phyloP scores from a whole-genome alignment of 2,113 vertebrate species.

The Bothrops jararaca region DNA sequence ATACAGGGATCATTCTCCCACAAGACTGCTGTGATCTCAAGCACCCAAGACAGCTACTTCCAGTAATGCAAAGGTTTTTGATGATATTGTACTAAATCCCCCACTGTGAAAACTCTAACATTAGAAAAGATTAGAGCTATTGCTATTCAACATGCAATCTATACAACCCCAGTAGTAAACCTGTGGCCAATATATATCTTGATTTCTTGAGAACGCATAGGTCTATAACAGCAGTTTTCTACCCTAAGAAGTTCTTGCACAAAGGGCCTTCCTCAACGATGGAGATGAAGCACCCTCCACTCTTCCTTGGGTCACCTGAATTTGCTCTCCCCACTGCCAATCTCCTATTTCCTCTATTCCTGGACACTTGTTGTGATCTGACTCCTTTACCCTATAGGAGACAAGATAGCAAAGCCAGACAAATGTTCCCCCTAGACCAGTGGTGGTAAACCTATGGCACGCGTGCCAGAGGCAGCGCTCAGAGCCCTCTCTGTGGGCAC shows the following conservation, averaged over 20 bases:
- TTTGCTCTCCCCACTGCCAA: background rate
- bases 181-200: no score
- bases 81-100: background rate
- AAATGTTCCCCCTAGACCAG: background rate
- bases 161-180: background rate
- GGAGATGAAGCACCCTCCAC: background rate
- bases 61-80: background rate
- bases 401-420: background rate
- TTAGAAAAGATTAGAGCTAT: background rate
- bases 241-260: background rate
- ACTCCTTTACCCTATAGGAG: background rate
- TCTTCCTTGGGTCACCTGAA: background rate
- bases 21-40: background rate
- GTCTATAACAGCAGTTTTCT: background rate
- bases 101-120: background rate
- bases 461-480: no score
- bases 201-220: background rate
- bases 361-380: background rate
- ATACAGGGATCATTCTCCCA: background rate
- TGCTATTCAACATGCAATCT: background rate
- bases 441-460: no score
- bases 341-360: background rate
- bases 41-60: background rate
- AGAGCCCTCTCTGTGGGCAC: no score
- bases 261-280: background rate